These are phyloP conservation scores for Colistium nudipinnis DNA, from an alignment of 2,113 vertebrate species.

Conservation along the genomic window DNA sequence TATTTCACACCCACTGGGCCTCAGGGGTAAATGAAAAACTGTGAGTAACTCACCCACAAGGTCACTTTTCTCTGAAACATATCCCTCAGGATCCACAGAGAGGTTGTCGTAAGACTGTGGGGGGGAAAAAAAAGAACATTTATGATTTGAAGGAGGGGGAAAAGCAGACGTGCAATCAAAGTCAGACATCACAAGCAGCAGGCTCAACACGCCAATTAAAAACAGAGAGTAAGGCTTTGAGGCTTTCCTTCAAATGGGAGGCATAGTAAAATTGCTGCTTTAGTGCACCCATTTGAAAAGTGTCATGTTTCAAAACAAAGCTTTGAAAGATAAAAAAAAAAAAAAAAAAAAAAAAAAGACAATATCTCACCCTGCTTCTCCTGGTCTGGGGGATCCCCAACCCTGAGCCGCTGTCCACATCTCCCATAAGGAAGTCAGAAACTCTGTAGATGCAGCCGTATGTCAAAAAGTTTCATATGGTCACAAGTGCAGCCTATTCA, in stretches of 20 bases:
- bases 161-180: constrained; percentile 54
- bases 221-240: constrained; percentile 59
- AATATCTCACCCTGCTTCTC: constrained; percentile 88
- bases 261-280: constrained; percentile 54
- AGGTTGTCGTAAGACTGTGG: constrained; percentile 94
- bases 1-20: constrained; percentile 5
- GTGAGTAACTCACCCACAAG: constrained; percentile 76
- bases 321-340: constrained; percentile 8
- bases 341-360: constrained; percentile 1
- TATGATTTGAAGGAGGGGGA: constrained; percentile 42
- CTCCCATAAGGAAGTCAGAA: constrained; percentile 99
- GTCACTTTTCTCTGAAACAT: constrained; percentile 85
- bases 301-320: constrained; percentile 44
- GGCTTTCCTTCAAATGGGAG: constrained; percentile 55
- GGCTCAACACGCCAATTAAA: constrained; percentile 63
- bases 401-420: constrained; percentile 92
- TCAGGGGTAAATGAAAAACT: constrained; percentile 14
- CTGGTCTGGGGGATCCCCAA: constrained; percentile 88
- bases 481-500: not conserved
- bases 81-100: constrained; percentile 87
- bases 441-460: constrained; percentile 80
- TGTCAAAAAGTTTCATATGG: not conserved
- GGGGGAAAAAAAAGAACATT: constrained; percentile 56
- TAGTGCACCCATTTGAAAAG: constrained; percentile 45
- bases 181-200: constrained; percentile 61